These are phyloP conservation scores for Paracanthobrama guichenoti DNA, from an alignment of 2,113 vertebrate species.

Conservation along the genomic window DNA sequence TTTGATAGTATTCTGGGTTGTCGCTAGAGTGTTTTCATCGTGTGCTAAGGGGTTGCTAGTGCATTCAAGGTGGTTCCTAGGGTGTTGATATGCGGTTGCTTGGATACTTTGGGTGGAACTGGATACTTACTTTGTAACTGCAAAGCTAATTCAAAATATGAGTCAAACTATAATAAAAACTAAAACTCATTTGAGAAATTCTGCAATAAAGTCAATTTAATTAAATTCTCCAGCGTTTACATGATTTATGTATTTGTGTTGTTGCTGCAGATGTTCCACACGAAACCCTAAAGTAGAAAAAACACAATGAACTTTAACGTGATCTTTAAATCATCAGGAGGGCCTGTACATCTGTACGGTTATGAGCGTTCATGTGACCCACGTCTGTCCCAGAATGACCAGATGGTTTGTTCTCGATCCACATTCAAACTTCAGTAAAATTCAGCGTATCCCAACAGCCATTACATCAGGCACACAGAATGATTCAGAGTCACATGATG, in stretches of 20 bases:
- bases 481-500: conserved; percentile 31
- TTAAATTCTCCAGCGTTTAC: neutral
- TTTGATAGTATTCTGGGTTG: no score
- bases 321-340: neutral
- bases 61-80: no score
- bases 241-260: neutral
- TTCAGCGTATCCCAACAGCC: neutral
- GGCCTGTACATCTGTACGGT: neutral
- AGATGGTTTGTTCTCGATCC: conserved; percentile 24
- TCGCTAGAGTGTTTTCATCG: no score
- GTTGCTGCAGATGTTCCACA: conserved; percentile 14
- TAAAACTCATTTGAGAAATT: neutral
- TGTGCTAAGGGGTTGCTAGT: no score
- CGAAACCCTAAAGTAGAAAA: neutral
- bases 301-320: neutral
- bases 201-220: neutral
- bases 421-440: conserved; percentile 14
- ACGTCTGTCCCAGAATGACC: neutral
- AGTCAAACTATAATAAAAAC: no score
- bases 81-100: no score
- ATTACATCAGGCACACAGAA: conserved; percentile 45
- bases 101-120: no score
- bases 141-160: no score
- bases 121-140: no score
- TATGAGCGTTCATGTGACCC: neutral